These are phyloP conservation scores for Toxotes lorentzi DNA, from an alignment of 2,797 vertebrate species.

Conservation along the genomic window DNA sequence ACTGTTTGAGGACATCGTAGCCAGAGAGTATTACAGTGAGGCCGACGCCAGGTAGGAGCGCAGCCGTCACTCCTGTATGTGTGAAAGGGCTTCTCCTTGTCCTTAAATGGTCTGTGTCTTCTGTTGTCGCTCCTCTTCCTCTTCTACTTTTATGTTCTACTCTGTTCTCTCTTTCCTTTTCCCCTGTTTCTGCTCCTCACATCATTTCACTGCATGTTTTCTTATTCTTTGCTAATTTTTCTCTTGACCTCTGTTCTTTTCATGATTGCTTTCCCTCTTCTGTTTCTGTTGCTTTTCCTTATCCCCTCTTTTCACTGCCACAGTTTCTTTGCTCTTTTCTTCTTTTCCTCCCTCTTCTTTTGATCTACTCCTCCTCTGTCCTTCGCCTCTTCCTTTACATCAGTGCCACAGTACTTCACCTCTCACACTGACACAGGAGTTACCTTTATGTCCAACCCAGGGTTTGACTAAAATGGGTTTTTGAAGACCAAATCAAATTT, in stretches of 20 bases:
- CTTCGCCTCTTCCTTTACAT: constrained; percentile 2
- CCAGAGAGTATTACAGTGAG: constrained; percentile 98
- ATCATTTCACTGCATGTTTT: neutral
- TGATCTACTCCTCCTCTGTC: constrained; percentile 4
- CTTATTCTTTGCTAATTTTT: neutral
- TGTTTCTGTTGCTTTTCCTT: neutral
- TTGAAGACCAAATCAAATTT: neutral
- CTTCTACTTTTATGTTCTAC: constrained; percentile 8
- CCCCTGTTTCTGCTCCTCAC: constrained; percentile 10
- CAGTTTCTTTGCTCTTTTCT: neutral
- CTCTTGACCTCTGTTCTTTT: neutral
- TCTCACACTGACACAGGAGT: neutral
- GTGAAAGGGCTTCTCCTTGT: constrained; percentile 29
- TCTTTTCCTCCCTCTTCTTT: neutral
- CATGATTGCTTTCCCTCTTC: constrained; percentile 6
- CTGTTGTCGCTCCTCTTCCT: constrained; percentile 28
- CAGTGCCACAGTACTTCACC: neutral
- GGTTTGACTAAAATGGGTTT: constrained; percentile 17
- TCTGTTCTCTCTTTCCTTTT: neutral
- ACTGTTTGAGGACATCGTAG: constrained; percentile 98
- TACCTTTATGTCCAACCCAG: neutral
- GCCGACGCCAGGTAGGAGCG: constrained; percentile 95
- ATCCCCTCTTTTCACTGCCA: neutral
- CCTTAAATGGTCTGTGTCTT: constrained; percentile 39
- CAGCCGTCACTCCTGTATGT: constrained; percentile 14